Evolutionary conservation across 2,888 invertebrate species (phyloP).

Genomic region (Mesochorus sp.): DNA sequence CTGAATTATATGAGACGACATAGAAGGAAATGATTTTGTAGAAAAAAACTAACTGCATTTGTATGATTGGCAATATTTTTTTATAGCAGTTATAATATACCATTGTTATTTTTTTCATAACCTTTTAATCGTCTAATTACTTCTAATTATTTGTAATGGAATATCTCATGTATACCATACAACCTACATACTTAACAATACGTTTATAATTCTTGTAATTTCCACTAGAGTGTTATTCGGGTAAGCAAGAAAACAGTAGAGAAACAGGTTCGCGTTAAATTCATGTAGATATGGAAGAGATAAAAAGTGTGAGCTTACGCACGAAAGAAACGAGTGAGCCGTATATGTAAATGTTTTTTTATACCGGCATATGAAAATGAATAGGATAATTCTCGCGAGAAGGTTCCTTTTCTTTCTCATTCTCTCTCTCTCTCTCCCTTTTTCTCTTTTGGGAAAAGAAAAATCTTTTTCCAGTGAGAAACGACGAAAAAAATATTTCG

Average conservation of each 20-base stretch:
- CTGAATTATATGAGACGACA: too few species aligned
- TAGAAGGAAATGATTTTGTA: too few species aligned
- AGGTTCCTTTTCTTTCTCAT: too few species aligned
- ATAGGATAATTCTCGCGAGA: conserved; percentile 42
- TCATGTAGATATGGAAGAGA: background rate
- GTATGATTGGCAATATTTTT: too few species aligned
- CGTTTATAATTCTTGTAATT: background rate
- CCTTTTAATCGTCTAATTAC: too few species aligned
- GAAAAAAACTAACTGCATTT: too few species aligned
- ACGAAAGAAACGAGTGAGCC: conserved; percentile 9
- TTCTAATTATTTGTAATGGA: background rate
- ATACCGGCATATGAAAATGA: conserved; percentile 34
- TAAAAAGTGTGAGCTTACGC: background rate
- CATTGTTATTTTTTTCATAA: too few species aligned
- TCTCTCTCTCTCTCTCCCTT: too few species aligned
- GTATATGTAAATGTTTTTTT: conserved; percentile 47
- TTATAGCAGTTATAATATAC: too few species aligned
- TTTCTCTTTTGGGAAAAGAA: conserved; percentile 11
- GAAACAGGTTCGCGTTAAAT: background rate
- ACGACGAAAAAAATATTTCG: conserved; percentile 17
- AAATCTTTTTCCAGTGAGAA: conserved; percentile 9
- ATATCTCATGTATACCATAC: background rate
- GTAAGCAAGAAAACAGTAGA: conserved; percentile 36
- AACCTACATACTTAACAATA: background rate
- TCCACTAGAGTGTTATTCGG: conserved; percentile 12